Percentiles rank a stretch among this genome's conserved stretches.
Conservation (phyloP, 2,797 vertebrate species). For the Telmatherina bonti region DNA sequence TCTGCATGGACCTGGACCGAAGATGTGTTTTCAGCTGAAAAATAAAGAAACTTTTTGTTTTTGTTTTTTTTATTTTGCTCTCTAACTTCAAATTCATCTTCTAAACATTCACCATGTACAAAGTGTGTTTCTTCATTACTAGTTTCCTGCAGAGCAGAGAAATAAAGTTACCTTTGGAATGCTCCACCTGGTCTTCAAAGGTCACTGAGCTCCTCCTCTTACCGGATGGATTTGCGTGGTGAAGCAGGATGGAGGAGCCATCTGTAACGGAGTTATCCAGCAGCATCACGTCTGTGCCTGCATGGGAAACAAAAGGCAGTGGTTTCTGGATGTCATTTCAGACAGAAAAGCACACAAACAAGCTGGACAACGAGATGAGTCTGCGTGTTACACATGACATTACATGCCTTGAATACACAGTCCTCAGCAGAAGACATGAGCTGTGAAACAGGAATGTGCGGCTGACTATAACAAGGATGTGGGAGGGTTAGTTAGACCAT, state of each 20-base stretch:
- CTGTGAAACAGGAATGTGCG: slow-evolving; percentile 55
- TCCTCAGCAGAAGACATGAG: slow-evolving; percentile 36
- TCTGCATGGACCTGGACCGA: slow-evolving; percentile 88
- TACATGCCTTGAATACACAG: slow-evolving; percentile 22
- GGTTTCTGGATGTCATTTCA: not conserved
- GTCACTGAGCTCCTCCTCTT: slow-evolving; percentile 96
- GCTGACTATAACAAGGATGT: slow-evolving; percentile 24
- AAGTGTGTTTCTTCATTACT: not conserved
- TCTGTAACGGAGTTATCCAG: slow-evolving; percentile 92
- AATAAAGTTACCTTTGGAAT: slow-evolving; percentile 86
- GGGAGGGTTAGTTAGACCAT: slow-evolving; percentile 8
- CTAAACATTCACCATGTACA: not conserved
- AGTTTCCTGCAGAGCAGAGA: slow-evolving; percentile 1
- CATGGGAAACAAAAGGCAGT: not conserved
- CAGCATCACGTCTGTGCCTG: slow-evolving; percentile 96
- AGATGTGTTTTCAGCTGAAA: slow-evolving; percentile 70
- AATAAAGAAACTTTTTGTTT: not conserved
- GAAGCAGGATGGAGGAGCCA: slow-evolving; percentile 74
- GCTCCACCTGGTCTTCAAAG: slow-evolving; percentile 96
- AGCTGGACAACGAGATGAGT: not conserved
- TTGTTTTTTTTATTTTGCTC: not conserved
- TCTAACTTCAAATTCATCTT: not conserved
- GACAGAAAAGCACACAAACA: slow-evolving; percentile 3
- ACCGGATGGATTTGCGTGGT: slow-evolving; percentile 74
- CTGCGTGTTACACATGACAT: slow-evolving; percentile 27